Conservation (phyloP, 2,797 vertebrate species). For the Borostomias antarcticus region DNA sequence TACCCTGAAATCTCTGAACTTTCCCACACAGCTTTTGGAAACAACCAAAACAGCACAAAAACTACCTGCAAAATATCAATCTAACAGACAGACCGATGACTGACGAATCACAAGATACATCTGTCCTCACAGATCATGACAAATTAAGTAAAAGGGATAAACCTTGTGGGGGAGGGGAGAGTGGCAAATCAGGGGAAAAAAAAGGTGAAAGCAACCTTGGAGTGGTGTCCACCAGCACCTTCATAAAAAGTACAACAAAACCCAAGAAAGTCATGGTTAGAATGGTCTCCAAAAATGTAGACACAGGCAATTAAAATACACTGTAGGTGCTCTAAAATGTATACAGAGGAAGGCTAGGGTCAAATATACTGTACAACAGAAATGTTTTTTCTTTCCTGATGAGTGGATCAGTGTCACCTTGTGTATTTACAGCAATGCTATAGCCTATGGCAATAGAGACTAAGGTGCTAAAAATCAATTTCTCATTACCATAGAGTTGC, state of each 20-base stretch:
- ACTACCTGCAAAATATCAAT: constrained; percentile 35
- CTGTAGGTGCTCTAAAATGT: constrained; percentile 57
- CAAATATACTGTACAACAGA: constrained; percentile 3
- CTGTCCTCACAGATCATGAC: constrained; percentile 44
- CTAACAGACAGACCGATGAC: constrained; percentile 55
- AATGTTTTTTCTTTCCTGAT: constrained; percentile 27
- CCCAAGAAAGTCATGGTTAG: constrained; percentile 31
- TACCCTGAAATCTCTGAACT: constrained; percentile 45
- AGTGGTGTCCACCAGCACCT: constrained; percentile 56
- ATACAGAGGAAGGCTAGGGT: constrained; percentile 39
- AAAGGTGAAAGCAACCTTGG: constrained; percentile 1
- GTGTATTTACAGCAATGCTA: constrained; percentile 33
- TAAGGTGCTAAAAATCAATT: constrained; percentile 58
- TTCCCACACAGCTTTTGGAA: constrained; percentile 62
- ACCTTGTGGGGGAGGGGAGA: constrained; percentile 2
- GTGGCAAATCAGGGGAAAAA: constrained; percentile 39
- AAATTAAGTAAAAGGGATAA: neutral
- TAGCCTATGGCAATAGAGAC: constrained; percentile 20
- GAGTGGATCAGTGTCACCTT: constrained; percentile 14
- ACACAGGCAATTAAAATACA: constrained; percentile 49
- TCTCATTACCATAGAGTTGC: constrained; percentile 26
- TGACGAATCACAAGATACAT: neutral
- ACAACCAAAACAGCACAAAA: constrained; percentile 39
- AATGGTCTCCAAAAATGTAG: constrained; percentile 32
- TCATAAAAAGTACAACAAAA: constrained; percentile 27